Evolutionary conservation across 2,113 vertebrate species (phyloP), one percentile per base, ranked within the genome.

Genomic region (Hyaena hyaena): DNA sequence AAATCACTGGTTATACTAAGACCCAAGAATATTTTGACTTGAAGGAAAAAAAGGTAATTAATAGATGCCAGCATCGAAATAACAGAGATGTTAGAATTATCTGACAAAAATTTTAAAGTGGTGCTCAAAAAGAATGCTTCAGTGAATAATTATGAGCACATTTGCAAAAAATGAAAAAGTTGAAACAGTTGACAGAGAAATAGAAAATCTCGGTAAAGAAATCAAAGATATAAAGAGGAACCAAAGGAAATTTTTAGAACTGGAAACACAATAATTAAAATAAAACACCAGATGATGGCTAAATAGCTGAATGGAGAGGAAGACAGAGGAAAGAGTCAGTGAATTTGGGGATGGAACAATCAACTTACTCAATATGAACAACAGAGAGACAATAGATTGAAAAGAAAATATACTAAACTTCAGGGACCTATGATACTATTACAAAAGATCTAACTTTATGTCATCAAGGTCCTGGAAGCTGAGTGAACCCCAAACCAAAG

Each of bases 41-140:
- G 53, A 71, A 93, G 90, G 28, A 90, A 88, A 68, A 65, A 63
- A 77, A 45, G 55, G 55, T 2, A 61, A 10, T 63, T 2, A 53
- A 15, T 55, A 39, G 19, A 81, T 92, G 45, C 31, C 39, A 73
- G 66, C 35, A 69, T 35, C 68, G 35, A 96, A 31, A 71, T 85
- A 63, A 66, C 12, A 53, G 53, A 79, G 50, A 77, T 84, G 31
- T 87, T 83, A 66, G 45, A 93, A 58, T 91, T 76, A 74, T 21
- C 48, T 85, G 66, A 65, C 66, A 94, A 76, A 95, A 10, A 89
- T 88, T 53, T 63, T 96, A 66, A 88, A 84, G n/a, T 26, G 69
- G 26, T 23, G 21, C 17, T 80, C 35, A 50, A 35, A 71, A 66
- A 80, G 50, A 93, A 87, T 63, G 35, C 31, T 65, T 71, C 33